These are phyloP conservation scores for Hassar affinis DNA, from an alignment of 2,113 vertebrate species.

Conservation along the genomic window DNA sequence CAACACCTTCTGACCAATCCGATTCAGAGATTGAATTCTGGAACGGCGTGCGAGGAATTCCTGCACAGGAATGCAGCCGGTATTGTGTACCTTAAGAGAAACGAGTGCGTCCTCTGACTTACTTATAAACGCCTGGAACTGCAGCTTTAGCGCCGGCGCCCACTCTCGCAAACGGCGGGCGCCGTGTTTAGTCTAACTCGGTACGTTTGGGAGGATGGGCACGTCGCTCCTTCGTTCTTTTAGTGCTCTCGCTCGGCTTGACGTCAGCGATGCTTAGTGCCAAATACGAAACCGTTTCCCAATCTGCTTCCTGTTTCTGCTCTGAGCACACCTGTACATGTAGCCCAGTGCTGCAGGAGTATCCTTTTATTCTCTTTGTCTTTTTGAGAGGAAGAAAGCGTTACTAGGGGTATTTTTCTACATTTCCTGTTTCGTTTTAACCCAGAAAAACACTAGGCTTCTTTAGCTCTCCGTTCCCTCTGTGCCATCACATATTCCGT, in stretches of 20 bases:
- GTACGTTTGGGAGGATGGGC: background rate
- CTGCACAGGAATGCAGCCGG: background rate
- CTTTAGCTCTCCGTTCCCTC: slow-evolving; percentile 64
- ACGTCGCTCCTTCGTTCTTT: background rate
- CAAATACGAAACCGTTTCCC: background rate
- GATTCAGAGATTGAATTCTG: background rate
- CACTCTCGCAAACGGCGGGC: slow-evolving; percentile 18
- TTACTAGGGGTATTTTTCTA: background rate
- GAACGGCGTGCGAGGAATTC: background rate
- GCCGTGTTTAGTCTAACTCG: slow-evolving; percentile 46
- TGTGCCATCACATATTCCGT: slow-evolving; percentile 78
- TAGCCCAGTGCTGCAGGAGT: background rate
- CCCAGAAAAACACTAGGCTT: slow-evolving; percentile 48
- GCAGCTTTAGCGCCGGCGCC: slow-evolving; percentile 19
- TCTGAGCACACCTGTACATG: background rate
- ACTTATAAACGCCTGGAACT: background rate
- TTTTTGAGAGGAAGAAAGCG: background rate
- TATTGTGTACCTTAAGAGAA: background rate
- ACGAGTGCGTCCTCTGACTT: slow-evolving; percentile 48
- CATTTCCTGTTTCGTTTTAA: background rate
- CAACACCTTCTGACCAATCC: too few relatives aligned
- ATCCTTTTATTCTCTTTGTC: background rate
- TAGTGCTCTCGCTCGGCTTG: background rate
- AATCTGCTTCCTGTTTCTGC: background rate
- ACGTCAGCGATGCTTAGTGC: background rate